Conservation (phyloP, 1,140 invertebrate genomes). For the Pseudachorutes palmiensis region DNA sequence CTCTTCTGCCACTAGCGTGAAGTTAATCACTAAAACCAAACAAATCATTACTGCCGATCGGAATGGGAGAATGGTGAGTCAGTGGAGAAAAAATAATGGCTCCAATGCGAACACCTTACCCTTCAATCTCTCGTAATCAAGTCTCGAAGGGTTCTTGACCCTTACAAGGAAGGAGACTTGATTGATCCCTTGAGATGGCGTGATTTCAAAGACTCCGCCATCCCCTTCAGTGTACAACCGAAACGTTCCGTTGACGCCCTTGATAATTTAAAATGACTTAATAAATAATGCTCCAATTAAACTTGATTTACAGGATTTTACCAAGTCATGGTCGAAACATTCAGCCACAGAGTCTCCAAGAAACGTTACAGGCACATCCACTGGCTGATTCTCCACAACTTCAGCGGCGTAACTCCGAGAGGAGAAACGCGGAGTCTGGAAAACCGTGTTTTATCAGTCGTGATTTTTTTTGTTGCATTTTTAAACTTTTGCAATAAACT, state of each 20-base stretch:
- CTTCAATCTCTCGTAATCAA: conserved; percentile 76
- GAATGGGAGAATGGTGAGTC: background rate
- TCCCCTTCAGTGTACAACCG: conserved; percentile 68
- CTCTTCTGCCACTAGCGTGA: conserved; percentile 77
- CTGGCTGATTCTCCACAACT: conserved; percentile 83
- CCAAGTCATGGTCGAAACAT: conserved; percentile 87
- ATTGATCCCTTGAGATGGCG: conserved; percentile 77
- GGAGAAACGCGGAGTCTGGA: conserved; percentile 63
- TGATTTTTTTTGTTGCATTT: background rate
- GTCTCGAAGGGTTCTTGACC: conserved; percentile 68
- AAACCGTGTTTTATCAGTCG: background rate
- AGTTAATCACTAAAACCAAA: conserved; percentile 60
- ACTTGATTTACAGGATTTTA: conserved; percentile 41
- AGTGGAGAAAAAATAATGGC: background rate
- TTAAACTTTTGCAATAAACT: background rate
- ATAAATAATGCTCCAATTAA: too few relatives aligned
- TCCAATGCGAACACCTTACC: conserved; percentile 39
- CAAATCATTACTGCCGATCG: background rate
- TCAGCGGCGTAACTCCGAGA: conserved; percentile 71
- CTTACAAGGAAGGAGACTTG: conserved; percentile 84
- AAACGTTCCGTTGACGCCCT: conserved; percentile 48
- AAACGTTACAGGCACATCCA: conserved; percentile 62
- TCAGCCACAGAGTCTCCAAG: conserved; percentile 68
- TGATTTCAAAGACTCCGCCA: conserved; percentile 77
- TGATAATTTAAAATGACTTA: background rate